phyloP scores from a whole-genome alignment of 2,797 vertebrate species.

The Scolopax rusticola region DNA sequence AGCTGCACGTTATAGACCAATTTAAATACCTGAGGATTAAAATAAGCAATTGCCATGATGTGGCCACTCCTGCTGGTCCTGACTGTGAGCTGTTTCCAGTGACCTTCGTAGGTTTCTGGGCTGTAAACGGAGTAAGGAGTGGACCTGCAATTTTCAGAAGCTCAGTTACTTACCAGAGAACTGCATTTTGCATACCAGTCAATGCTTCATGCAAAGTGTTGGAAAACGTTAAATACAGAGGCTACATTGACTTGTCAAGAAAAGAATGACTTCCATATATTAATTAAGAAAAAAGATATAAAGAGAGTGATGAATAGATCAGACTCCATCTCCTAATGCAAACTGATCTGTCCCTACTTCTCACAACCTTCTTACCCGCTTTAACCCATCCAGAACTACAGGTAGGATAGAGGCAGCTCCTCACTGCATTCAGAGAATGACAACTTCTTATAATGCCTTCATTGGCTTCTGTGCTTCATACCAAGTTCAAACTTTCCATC shows the following conservation, averaged over 20 bases:
- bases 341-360: background rate
- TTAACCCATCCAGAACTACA: background rate
- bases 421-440: background rate
- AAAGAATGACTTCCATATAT: background rate
- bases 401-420: background rate
- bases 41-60: constrained; percentile 93
- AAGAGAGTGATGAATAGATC: background rate
- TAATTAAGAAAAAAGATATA: background rate
- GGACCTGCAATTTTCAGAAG: constrained; percentile 80
- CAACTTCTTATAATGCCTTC: background rate
- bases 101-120: constrained; percentile 93
- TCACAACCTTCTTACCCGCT: background rate
- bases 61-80: constrained; percentile 88
- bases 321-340: background rate
- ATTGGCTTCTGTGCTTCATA: background rate
- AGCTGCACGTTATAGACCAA: background rate
- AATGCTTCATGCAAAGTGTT: background rate
- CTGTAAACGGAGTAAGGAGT: constrained; percentile 91
- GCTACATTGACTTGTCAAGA: background rate
- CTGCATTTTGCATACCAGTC: background rate
- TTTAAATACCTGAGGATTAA: constrained; percentile 92
- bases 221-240: background rate
- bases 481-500: background rate
- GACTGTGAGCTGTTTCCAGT: constrained; percentile 98
- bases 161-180: background rate